These are phyloP conservation scores for Battus philenor DNA, from an alignment of 1,140 invertebrate genomes.

Conservation along the genomic window DNA sequence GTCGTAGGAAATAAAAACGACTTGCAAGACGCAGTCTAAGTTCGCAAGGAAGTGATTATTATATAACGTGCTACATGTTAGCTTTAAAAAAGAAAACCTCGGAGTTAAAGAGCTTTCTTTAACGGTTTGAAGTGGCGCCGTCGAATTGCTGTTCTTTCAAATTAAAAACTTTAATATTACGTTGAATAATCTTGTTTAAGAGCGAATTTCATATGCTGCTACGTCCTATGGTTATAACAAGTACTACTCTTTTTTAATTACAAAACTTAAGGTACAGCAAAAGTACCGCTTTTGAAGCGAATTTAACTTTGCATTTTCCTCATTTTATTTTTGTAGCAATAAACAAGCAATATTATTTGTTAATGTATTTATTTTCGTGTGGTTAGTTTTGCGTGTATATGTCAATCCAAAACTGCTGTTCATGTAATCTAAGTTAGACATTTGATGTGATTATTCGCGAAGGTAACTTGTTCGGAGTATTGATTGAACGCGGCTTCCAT, in stretches of 20 bases:
- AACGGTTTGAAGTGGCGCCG: background rate
- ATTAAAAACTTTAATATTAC: conserved; percentile 13
- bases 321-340: too few species aligned
- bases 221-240: background rate
- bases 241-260: conserved; percentile 15
- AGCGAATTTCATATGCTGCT: conserved; percentile 9
- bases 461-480: background rate
- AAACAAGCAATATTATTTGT: too few species aligned
- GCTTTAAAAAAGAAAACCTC: too few species aligned
- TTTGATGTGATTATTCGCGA: conserved; percentile 2
- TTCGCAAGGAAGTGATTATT: background rate
- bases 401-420: background rate
- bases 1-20: too few species aligned
- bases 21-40: too few species aligned
- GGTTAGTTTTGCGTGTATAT: too few species aligned
- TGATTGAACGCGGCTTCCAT: conserved; percentile 1
- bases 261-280: conserved; percentile 10
- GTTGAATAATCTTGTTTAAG: conserved; percentile 11
- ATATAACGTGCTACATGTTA: too few species aligned
- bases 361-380: too few species aligned
- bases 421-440: background rate
- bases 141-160: conserved; percentile 7
- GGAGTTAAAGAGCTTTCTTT: conserved; percentile 12
- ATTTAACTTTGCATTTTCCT: too few species aligned
- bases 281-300: background rate